Evolutionary conservation across 2,113 vertebrate species (phyloP).

Genomic region (Calyptommatus sinebrachiatus): DNA sequence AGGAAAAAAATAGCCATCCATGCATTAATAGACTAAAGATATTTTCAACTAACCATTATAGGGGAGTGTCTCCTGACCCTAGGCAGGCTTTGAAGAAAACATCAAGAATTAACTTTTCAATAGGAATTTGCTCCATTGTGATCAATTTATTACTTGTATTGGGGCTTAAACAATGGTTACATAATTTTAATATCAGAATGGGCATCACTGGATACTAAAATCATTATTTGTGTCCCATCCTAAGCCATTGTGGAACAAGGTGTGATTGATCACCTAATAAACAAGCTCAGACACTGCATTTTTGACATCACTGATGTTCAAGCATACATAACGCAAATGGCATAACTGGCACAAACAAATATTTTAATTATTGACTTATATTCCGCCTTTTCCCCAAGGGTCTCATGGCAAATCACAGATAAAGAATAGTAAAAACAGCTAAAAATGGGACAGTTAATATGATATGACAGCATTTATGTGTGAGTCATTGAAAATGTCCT

Average conservation of each 20-base stretch:
- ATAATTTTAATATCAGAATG: slow-evolving; percentile 26
- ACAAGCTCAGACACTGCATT: not conserved
- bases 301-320: not conserved
- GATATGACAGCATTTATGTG: not conserved
- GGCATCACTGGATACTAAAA: not conserved
- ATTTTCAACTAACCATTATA: slow-evolving; percentile 90
- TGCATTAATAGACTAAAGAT: slow-evolving; percentile 78
- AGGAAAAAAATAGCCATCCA: slow-evolving; percentile 65
- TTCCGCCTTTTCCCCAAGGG: too few species aligned
- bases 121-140: slow-evolving; percentile 71
- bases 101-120: slow-evolving; percentile 70
- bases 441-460: too few species aligned
- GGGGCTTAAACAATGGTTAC: slow-evolving; percentile 43
- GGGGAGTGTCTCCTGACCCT: slow-evolving; percentile 88
- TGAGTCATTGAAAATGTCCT: not conserved
- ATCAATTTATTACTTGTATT: slow-evolving; percentile 58
- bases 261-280: not conserved
- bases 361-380: not conserved
- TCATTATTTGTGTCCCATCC: not conserved
- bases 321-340: not conserved
- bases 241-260: not conserved
- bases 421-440: too few species aligned
- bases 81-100: slow-evolving; percentile 90
- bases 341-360: not conserved
- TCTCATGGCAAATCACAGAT: too few species aligned